These are phyloP conservation scores for Chloroclystis v-ata DNA, from an alignment of 2,888 invertebrate genomes.

Conservation along the genomic window DNA sequence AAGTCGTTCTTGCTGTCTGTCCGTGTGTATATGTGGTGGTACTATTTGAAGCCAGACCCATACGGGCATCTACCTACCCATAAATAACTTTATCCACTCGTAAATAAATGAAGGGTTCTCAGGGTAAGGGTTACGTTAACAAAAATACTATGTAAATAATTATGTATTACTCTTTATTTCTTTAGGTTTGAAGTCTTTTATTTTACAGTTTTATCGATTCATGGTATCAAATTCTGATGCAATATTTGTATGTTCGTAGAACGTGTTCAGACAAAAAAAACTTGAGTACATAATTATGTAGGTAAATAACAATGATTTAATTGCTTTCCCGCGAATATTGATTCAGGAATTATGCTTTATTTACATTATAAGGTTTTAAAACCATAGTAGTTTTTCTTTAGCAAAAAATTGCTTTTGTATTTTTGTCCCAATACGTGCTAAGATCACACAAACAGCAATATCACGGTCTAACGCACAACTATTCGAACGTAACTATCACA, in stretches of 20 bases:
- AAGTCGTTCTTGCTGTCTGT: no score
- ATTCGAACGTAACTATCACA: conserved; percentile 13
- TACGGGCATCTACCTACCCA: no score
- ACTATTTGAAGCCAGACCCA: no score
- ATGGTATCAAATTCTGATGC: conserved; percentile 13
- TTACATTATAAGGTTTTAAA: no score
- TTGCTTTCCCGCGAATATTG: no score
- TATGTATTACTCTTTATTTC: conserved; percentile 27
- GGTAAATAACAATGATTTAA: no score
- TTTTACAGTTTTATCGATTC: conserved; percentile 24
- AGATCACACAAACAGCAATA: conserved; percentile 14
- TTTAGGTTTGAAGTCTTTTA: conserved; percentile 25
- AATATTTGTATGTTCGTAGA: conserved; percentile 13
- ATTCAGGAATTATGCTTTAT: no score
- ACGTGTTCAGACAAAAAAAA: not conserved
- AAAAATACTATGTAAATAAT: conserved; percentile 12
- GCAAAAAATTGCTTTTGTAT: not conserved
- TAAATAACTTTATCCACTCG: not conserved
- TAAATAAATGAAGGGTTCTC: no score
- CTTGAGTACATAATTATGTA: not conserved
- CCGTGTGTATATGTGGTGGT: no score
- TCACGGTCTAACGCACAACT: conserved; percentile 11
- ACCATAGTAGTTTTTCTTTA: no score
- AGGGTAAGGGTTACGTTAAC: not conserved
- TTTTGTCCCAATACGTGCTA: conserved; percentile 3